These are phyloP conservation scores for Prochilodus magdalenae DNA, from an alignment of 2,113 vertebrate species.

Conservation along the genomic window DNA sequence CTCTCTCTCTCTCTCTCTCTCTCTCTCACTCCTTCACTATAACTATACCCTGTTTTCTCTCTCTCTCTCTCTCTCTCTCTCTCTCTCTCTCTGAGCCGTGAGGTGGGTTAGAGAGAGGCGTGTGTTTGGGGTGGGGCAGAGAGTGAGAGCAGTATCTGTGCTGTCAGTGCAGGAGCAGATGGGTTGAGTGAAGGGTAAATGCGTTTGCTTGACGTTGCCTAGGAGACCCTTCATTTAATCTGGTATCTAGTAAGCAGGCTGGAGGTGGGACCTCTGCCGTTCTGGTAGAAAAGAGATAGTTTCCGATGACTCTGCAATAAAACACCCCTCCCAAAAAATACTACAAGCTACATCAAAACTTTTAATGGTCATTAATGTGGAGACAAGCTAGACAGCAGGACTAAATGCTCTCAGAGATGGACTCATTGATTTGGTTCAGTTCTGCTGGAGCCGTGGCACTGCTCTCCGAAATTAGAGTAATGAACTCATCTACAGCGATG, in stretches of 20 bases:
- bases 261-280: conserved; percentile 9
- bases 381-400: not conserved
- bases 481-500: conserved; percentile 24
- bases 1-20: not conserved
- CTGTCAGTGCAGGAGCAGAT: conserved; percentile 45
- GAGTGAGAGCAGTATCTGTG: conserved; percentile 20
- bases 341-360: not conserved
- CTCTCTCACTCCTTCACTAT: not conserved
- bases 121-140: conserved; percentile 32
- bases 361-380: conserved; percentile 17
- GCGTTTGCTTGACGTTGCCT: conserved; percentile 53
- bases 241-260: conserved; percentile 25
- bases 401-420: not conserved
- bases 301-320: conserved; percentile 37
- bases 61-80: no score
- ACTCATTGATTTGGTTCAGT: conserved; percentile 41
- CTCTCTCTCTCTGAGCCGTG: no score
- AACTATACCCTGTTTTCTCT: not conserved
- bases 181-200: conserved; percentile 55
- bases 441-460: not conserved
- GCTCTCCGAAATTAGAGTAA: conserved; percentile 18
- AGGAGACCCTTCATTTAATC: conserved; percentile 48
- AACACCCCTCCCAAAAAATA: not conserved
- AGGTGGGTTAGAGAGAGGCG: conserved; percentile 41
- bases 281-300: conserved; percentile 14